These are phyloP conservation scores for Lucifuga dentata DNA, from an alignment of 2,113 vertebrate genomes.

Conservation along the genomic window DNA sequence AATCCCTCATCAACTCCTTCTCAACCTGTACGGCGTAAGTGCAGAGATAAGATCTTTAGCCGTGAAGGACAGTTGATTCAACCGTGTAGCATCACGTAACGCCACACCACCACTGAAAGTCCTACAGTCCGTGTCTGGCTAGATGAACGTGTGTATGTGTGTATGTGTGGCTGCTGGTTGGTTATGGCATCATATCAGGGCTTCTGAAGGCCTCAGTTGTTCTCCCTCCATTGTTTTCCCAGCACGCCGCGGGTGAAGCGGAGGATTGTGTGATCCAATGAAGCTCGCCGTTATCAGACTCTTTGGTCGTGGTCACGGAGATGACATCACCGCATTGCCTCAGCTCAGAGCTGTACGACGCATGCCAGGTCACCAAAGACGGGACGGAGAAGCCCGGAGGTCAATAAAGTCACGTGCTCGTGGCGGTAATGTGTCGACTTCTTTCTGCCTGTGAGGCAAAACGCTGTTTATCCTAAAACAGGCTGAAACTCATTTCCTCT, in stretches of 20 bases:
- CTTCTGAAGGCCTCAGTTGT: conserved; percentile 65
- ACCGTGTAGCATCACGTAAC: no score
- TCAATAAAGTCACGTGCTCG: background rate
- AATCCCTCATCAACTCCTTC: no score
- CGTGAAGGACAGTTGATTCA: no score
- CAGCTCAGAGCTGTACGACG: conserved; percentile 48
- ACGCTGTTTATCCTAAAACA: background rate
- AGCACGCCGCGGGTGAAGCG: conserved; percentile 58
- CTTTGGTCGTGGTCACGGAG: conserved; percentile 54
- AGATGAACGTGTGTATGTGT: conserved; percentile 16
- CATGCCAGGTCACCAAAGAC: conserved; percentile 28
- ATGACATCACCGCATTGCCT: conserved; percentile 78
- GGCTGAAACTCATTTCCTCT: no score
- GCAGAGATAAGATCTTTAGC: no score
- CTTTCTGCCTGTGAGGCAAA: background rate
- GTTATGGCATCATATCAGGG: conserved; percentile 57
- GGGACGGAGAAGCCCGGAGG: conserved; percentile 11
- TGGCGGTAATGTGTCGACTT: background rate
- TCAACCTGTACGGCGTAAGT: no score
- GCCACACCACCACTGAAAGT: background rate
- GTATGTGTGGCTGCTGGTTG: conserved; percentile 8
- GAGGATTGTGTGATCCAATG: conserved; percentile 72
- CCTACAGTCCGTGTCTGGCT: background rate
- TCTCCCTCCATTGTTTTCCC: conserved; percentile 55
- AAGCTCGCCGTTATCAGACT: conserved; percentile 70